These are phyloP conservation scores for Anthoptus insignis DNA, from an alignment of 2,888 invertebrate genomes.

Conservation along the genomic window DNA sequence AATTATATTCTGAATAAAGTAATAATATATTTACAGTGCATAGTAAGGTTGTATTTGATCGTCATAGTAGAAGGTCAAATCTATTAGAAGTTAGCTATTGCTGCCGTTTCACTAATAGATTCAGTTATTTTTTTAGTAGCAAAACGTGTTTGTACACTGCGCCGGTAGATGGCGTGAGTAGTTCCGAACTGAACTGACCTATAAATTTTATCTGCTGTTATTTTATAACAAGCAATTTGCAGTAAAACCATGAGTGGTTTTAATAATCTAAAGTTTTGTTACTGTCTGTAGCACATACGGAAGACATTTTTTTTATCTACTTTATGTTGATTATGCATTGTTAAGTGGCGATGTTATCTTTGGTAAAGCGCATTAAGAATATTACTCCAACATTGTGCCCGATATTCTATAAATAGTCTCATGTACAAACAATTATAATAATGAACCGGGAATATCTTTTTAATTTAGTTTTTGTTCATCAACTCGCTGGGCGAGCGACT, in stretches of 20 bases:
- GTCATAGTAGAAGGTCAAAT: background rate
- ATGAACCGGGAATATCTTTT: background rate
- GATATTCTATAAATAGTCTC: background rate
- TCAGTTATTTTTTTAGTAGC: constrained; percentile 56
- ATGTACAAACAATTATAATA: background rate
- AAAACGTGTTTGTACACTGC: constrained; percentile 71
- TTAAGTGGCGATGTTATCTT: too few relatives aligned
- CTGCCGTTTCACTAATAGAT: constrained; percentile 52
- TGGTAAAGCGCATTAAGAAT: too few relatives aligned
- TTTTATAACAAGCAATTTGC: background rate
- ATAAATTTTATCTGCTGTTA: constrained; percentile 65
- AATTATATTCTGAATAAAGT: too few relatives aligned
- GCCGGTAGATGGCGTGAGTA: constrained; percentile 78
- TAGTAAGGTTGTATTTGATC: too few relatives aligned
- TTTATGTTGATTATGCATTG: background rate
- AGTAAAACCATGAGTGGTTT: background rate
- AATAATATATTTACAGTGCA: too few relatives aligned
- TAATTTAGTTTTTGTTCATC: constrained; percentile 12
- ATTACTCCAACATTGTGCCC: too few relatives aligned
- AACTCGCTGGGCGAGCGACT: constrained; percentile 5
- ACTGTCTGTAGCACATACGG: too few relatives aligned
- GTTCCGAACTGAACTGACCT: constrained; percentile 70
- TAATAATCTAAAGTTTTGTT: too few relatives aligned
- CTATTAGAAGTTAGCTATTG: constrained; percentile 36
- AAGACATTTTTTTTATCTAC: too few relatives aligned